Evolutionary conservation across 2,888 invertebrate species (phyloP), one percentile per base, ranked within the genome.

Genomic region (Conus canariensis): DNA sequence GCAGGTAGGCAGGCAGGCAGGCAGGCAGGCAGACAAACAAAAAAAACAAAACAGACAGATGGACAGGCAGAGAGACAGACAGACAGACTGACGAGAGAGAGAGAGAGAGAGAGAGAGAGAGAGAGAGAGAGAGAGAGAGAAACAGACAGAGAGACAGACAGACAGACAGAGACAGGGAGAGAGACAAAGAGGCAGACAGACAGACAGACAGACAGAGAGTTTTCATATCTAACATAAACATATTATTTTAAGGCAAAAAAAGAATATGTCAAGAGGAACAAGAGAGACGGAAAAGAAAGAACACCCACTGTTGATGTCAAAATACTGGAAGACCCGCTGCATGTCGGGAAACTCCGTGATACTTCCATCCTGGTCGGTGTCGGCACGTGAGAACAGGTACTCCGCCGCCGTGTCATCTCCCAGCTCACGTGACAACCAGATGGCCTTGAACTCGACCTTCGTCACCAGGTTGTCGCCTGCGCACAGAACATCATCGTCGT

Each of bases 271-370:
- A 77, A 30, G 30, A 30, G 30, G 30, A 30, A 30, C 30, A 30
- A 30, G 30, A 30, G 30, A 30, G 30, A 30, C 30, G 30, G 30
- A 30, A 30, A 30, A 30, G 30, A 30, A 30, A 30, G 30, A 30
- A 2, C 30, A 77, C 77, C 25, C 58, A 94, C 94, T 88, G 87
- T 94, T 90, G 88, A 92, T 91, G 88, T 94, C 94, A 85, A 94
- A 94, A 90, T 94, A 94, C 90, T 92, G 92, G 90, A 94, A 94
- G 22, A 93, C 91, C 59, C 94, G 87, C 30, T 88, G 80, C 85
- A 93, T 92, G 90, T 94, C 94, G 0, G 94, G 94, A 10, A 88
- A 90, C 25, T 90, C 74, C 1, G 93, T 92, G 45, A 94, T 91
- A 16, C 89, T 83, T 10, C 93, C 93, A 74, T 94, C 91, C 45